Conservation (phyloP, 2,113 vertebrate genomes). For the Petromus typicus region DNA sequence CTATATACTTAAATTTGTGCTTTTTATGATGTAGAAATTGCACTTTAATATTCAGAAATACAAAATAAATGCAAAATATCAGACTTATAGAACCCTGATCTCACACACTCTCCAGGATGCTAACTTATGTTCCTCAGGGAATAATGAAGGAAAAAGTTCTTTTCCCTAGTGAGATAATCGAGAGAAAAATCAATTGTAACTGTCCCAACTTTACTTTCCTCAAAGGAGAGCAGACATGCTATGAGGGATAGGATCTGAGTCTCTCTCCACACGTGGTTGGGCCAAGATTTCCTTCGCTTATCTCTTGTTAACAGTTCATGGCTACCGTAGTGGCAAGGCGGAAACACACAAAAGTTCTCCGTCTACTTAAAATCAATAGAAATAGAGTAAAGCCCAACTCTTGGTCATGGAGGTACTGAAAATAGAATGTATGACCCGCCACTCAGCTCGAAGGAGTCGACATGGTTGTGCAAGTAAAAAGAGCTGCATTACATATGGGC, state of each 20-base stretch:
- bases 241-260: neutral
- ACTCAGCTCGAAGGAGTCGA: neutral
- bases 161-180: neutral
- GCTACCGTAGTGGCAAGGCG: neutral
- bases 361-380: neutral
- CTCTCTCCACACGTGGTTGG: neutral
- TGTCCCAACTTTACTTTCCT: neutral
- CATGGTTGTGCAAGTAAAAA: neutral
- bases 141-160: neutral
- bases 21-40: neutral
- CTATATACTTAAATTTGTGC: neutral
- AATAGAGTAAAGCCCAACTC: constrained; percentile 46
- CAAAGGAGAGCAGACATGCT: neutral
- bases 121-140: neutral
- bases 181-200: constrained; percentile 34
- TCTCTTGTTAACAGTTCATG: constrained; percentile 11
- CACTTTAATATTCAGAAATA: neutral
- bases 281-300: neutral
- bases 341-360: constrained; percentile 37
- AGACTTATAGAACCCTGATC: neutral
- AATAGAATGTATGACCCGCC: neutral
- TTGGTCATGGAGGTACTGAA: constrained; percentile 18
- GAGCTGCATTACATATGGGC: neutral
- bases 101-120: neutral
- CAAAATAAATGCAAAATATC: constrained; percentile 18